Base-by-base conservation (phyloP, 1,140 invertebrate genomes). In the Bombus superbus region DNA sequence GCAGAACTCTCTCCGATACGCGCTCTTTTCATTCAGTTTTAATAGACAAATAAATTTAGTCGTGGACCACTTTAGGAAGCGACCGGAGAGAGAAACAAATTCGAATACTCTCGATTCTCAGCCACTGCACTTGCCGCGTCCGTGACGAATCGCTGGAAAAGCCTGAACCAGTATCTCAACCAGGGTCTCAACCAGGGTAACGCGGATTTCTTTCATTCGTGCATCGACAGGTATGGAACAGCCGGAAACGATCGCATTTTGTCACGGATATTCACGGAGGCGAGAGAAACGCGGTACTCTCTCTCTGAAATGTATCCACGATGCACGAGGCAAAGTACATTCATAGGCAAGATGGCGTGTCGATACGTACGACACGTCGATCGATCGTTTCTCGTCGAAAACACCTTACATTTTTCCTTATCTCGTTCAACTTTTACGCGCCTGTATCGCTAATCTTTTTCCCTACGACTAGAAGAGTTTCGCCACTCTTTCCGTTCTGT, bases 211-310 rank as follows among this genome's bases (percentile, higher is more conserved):
- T 25, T 11, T 9, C 13, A 28, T 69, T 53, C 3, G 28, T 8
- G 68, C 42, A 71, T 59, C 44, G 25, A 28, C 32, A 71, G 53
- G 42, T 42, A 71, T 25, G 35, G 22, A 81, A 35, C 40, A 32
- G 8, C 13, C 13, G 3, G 77, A 68, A 79, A 64, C 32, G 38
- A 66, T 44, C 15, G n/a, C n/a, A 47, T 35, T 81, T 81, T 38
- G 47, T n/a, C 40, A 59, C 40, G 35, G 47, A 38, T 25, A 44
- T 81, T 81, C 53, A 32, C 32, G 15, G 5, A 59, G 32, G 28
- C 66, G 47, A 42, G 82, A 71, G 83, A 89, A 87, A 81, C 44
- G 68, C 32, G 35, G 73, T 40, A 85, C 86, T 89, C 87, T 85
- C 82, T 89, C 83, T n/a, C 47, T 53, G 35, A 71, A 78, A 62